Evolutionary conservation across 2,888 invertebrate species (phyloP).

Genomic region (Pseudococcus jackbeardsleyi): DNA sequence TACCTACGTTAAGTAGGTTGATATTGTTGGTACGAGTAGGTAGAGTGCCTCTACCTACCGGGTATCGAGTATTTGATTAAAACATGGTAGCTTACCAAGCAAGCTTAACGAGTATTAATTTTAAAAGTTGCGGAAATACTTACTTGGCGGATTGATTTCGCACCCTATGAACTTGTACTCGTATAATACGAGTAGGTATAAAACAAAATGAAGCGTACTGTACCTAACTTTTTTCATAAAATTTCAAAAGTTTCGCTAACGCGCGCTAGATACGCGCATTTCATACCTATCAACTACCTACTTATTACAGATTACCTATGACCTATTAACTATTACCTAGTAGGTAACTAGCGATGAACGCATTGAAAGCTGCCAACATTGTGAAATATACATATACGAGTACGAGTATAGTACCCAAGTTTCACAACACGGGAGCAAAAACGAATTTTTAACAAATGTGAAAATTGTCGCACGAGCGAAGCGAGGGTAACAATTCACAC

Average conservation of each 20-base stretch:
- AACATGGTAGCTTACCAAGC: constrained; percentile 15
- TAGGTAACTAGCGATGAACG: too few relatives aligned
- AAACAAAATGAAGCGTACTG: background rate
- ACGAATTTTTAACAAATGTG: too few relatives aligned
- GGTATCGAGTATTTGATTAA: background rate
- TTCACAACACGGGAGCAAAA: too few relatives aligned
- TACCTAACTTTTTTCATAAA: background rate
- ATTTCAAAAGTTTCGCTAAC: background rate
- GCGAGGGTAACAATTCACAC: too few relatives aligned
- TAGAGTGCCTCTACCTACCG: too few relatives aligned
- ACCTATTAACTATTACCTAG: too few relatives aligned
- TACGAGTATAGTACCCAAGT: too few relatives aligned
- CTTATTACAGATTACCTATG: too few relatives aligned
- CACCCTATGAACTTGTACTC: background rate
- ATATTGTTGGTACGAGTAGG: too few relatives aligned
- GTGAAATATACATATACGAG: too few relatives aligned
- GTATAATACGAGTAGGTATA: background rate
- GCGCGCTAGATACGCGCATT: background rate
- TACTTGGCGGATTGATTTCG: background rate
- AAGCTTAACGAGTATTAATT: constrained; percentile 35
- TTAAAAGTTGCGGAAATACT: background rate
- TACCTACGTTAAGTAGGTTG: background rate
- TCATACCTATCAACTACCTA: background rate
- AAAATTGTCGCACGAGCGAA: too few relatives aligned
- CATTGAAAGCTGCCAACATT: too few relatives aligned